Evolutionary conservation across 2,113 vertebrate genomes (phyloP), one percentile per base, ranked within the genome.

Genomic region (Synchiropus splendidus): DNA sequence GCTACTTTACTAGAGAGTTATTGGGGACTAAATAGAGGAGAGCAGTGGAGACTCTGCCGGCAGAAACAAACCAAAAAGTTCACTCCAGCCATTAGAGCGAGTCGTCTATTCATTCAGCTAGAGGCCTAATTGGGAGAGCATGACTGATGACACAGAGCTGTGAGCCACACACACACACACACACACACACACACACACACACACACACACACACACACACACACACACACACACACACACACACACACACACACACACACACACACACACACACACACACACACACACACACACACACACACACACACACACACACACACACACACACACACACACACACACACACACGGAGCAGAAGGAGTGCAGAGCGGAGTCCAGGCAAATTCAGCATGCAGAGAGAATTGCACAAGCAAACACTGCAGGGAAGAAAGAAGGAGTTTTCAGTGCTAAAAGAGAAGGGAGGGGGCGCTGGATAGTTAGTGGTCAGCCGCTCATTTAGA

Each of bases 61-160:
- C 48, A 47, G 39, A 41, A 30, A 31, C 55, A 52, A 66, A 70
- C 48, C 16, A 35, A 31, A 70, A 59, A 56, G 47, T 43, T 53
- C 61, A 46, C 45, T 70, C 32, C 27, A 55, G 56, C 48, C 66
- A 42, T 21, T 62, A 27, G 18, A 61, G 33, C 48, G 60, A 56
- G 62, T 45, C 60, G 61, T 41, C 66, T 72, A 58, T 67, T 76
- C 64, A 54, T 42, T 45, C 42, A 33, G 54, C 48, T 36, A 15
- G 16, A 31, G 44, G 40, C 42, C 61, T 79, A 74, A 81, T 75
- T 72, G 67, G 67, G 71, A 72, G 58, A 62, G 71, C 78, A 72
- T 79, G 76, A 79, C 53, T 64, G 70, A 72, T 74, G 74, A 73
- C 61, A 67, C 47, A 60, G 48, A 61, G 61, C 42, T 51, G 54